Evolutionary conservation across 2,113 vertebrate species (phyloP).

Genomic region (Turnix velox): DNA sequence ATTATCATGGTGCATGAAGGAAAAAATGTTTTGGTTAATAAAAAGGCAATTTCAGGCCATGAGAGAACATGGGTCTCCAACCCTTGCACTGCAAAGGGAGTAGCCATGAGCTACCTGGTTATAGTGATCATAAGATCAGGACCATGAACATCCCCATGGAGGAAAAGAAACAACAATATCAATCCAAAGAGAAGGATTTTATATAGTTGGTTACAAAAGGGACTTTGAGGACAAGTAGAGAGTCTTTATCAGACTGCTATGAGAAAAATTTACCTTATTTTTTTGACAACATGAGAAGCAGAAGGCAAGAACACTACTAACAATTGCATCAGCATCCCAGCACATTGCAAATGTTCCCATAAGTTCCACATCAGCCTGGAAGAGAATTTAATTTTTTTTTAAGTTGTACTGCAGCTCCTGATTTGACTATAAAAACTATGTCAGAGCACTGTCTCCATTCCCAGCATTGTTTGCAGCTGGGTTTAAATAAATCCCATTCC

Average conservation of each 20-base stretch:
- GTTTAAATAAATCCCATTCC: constrained; percentile 13
- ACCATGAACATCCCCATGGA: background rate
- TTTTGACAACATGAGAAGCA: background rate
- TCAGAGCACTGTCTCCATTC: background rate
- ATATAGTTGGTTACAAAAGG: background rate
- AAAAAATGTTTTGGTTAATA: background rate
- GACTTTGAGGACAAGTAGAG: background rate
- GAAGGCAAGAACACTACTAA: background rate
- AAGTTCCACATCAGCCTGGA: background rate
- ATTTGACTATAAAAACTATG: background rate
- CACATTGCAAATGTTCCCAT: background rate
- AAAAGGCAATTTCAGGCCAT: background rate
- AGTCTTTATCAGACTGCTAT: background rate
- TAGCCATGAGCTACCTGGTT: background rate
- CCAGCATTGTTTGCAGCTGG: constrained; percentile 26
- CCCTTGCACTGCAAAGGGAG: background rate
- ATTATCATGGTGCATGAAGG: accelerated
- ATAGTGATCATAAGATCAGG: background rate
- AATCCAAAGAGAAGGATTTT: background rate
- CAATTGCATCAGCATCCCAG: background rate
- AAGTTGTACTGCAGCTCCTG: background rate
- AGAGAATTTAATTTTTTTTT: background rate
- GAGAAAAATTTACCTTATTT: background rate
- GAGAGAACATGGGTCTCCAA: background rate
- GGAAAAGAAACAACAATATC: background rate